A percentile compares a stretch with the other conserved stretches of the same genome.
These are phyloP conservation scores for Conger conger DNA, from an alignment of 2,113 vertebrate genomes.

Conservation along the genomic window DNA sequence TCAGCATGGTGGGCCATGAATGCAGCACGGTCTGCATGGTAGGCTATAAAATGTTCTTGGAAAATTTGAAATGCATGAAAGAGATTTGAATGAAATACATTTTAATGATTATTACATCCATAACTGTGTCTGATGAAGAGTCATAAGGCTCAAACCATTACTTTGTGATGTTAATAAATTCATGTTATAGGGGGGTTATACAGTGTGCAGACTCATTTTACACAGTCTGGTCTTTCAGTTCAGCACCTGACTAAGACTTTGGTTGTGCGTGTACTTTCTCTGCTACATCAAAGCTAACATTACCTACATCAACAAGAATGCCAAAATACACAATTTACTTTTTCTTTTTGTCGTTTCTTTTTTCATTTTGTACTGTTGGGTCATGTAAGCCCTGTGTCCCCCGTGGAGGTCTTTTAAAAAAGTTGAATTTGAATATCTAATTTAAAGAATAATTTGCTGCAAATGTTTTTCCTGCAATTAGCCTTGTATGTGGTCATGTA, in stretches of 20 bases:
- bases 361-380: conserved; percentile 22
- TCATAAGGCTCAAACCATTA: no score
- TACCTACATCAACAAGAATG: background rate
- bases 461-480: conserved; percentile 74
- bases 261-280: background rate
- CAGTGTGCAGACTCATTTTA: no score
- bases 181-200: no score
- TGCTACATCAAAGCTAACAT: background rate
- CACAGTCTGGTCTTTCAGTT: no score
- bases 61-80: no score
- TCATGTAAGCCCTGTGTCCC: conserved; percentile 56
- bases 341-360: conserved; percentile 35
- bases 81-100: no score
- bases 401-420: conserved; percentile 61
- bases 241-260: no score
- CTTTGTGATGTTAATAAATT: no score
- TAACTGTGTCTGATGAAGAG: no score
- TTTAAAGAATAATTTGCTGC: conserved; percentile 68
- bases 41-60: no score
- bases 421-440: conserved; percentile 63
- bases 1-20: background rate
- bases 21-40: no score
- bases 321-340: conserved; percentile 17
- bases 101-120: no score
- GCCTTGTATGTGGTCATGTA: conserved; percentile 76